phyloP scores from a whole-genome alignment of 35 echinoderm and acorn worm genomes.

The Heliocidaris tuberculata region DNA sequence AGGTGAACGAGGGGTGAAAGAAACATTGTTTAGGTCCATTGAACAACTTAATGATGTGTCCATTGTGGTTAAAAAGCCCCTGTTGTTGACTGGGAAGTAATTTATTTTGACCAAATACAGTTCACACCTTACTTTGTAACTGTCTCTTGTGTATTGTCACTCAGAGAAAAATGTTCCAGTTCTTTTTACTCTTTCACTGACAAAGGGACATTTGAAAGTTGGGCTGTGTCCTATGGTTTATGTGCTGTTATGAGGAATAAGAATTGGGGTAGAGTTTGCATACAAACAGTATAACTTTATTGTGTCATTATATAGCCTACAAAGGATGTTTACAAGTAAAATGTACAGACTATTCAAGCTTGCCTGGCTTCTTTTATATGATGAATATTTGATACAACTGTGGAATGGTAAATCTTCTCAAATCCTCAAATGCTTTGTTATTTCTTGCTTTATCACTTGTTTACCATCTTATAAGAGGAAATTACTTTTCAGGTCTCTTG shows the following conservation, averaged over 20 bases:
- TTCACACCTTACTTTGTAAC: not conserved
- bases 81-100: slow-evolving; percentile 2
- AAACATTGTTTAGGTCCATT: not conserved
- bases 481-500: not conserved
- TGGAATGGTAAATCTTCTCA: not conserved
- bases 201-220: not conserved
- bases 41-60: not conserved
- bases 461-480: not conserved
- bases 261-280: not conserved
- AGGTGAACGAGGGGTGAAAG: not conserved
- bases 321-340: not conserved
- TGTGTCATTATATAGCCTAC: not conserved
- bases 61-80: not conserved
- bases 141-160: not conserved
- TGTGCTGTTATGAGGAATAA: not conserved
- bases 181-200: not conserved
- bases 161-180: not conserved
- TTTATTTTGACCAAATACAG: slow-evolving; percentile 4
- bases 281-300: not conserved
- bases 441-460: not conserved
- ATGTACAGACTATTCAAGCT: not conserved
- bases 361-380: not conserved
- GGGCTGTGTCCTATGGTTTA: not conserved
- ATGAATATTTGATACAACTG: not conserved
- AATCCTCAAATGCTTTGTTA: not conserved